Conservation (phyloP, 2,797 vertebrate genomes). For the Delichon dasypus region DNA sequence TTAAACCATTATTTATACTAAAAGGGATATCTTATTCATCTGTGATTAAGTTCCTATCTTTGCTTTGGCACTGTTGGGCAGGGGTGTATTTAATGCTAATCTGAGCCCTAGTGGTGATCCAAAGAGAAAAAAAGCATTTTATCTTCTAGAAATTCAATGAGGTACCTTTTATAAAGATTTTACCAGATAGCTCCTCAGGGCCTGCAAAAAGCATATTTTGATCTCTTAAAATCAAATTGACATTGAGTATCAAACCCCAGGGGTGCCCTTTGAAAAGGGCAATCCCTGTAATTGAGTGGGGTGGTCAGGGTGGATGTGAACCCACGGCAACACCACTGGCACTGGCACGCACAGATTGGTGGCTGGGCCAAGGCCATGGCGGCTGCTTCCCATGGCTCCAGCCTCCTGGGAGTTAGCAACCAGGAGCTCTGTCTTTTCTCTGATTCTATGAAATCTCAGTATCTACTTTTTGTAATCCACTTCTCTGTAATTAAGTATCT, state of each 20-base stretch:
- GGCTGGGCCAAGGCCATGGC: background rate
- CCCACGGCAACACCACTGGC: accelerated
- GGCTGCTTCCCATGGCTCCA: background rate
- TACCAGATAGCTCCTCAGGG: background rate
- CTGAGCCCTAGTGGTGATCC: background rate
- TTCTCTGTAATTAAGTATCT: background rate
- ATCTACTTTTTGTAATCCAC: background rate
- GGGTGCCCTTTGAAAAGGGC: background rate
- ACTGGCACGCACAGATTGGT: accelerated
- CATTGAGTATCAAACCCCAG: background rate
- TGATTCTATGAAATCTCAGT: background rate
- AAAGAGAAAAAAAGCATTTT: background rate
- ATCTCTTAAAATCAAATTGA: slow-evolving; percentile 15
- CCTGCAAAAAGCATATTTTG: background rate
- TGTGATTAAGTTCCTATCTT: background rate
- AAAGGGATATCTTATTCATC: background rate
- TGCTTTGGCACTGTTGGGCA: background rate
- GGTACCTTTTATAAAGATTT: background rate
- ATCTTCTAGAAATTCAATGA: background rate
- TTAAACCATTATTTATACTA: background rate
- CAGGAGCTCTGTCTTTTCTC: background rate
- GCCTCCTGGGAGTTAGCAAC: background rate
- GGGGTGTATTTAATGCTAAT: background rate
- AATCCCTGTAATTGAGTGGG: background rate
- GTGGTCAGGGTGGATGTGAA: background rate